Evolutionary conservation across 2,113 vertebrate species (phyloP), one percentile per base, ranked within the genome.

Genomic region (Equus przewalskii): DNA sequence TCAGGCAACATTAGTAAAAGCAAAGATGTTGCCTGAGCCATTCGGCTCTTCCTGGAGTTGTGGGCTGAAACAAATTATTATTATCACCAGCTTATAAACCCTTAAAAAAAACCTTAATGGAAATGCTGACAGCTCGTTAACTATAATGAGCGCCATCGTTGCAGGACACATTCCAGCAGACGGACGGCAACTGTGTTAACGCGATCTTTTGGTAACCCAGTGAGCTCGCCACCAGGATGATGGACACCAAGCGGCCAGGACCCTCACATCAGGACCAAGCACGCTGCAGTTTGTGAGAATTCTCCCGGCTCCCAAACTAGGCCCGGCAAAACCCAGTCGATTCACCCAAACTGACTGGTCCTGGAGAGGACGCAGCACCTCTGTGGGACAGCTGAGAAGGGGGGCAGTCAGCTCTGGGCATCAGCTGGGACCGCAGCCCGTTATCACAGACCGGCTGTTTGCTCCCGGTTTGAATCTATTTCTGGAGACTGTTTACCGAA

Each of bases 361-460:
- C 98, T 98, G 91, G 86, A 86, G 97, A 97, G 95, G 98, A 97
- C 87, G 95, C 88, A 96, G 96, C 97, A 98, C 98, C 98, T 98
- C 98, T 98, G 98, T 97, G 94, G 97, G 91, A 94, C 96, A 58
- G 78, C 1, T 98, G 98, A 98, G 98, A 98, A 98, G 98, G 98
- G 97, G 69, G 92, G 98, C 95, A 98, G 98, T 97, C 93, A 86
- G 96, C 96, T 97, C 81, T 89, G 64, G n/a, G 21, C 56, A 41
- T 41, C 36, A 41, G 36, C 36, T 41, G 98, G 98, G 97, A 97
- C 83, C 0, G 87, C 58, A 60, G 58, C 78, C 82, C 89, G 95
- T 98, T 97, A 98, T 98, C 98, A 97, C 98, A 98, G 98, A 98
- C 94, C 97, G 98, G 98, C 98, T 90, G 97, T 97, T 97, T 98